These are phyloP conservation scores for Neuroscelio doddi DNA, from an alignment of 2,888 invertebrate species.

Conservation along the genomic window DNA sequence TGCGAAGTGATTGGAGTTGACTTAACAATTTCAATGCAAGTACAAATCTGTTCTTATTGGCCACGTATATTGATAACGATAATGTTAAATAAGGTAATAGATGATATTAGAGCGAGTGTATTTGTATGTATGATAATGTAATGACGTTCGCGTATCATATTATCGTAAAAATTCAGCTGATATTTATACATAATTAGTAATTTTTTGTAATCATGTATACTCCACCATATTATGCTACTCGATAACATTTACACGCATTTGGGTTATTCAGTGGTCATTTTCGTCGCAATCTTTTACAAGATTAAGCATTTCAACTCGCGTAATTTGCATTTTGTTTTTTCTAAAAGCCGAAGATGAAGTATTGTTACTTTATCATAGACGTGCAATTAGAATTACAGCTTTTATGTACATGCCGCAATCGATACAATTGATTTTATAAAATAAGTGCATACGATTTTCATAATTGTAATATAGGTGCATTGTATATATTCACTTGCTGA, in stretches of 20 bases:
- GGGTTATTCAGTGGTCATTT: constrained; percentile 33
- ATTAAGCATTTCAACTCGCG: constrained; percentile 36
- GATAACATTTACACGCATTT: constrained; percentile 36
- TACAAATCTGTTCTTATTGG: constrained; percentile 73
- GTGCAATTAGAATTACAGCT: constrained; percentile 17
- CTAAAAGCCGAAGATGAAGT: constrained; percentile 25
- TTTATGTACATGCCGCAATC: constrained; percentile 10
- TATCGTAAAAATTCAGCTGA: constrained; percentile 54
- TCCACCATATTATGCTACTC: constrained; percentile 25
- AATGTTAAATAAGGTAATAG: constrained; percentile 66
- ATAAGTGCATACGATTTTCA: constrained; percentile 18
- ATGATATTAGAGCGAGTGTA: constrained; percentile 67
- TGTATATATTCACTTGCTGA: constrained; percentile 36
- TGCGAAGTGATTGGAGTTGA: constrained; percentile 72
- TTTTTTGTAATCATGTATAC: constrained; percentile 47
- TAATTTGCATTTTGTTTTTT: constrained; percentile 34
- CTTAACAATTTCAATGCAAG: constrained; percentile 72
- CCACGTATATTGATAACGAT: constrained; percentile 70
- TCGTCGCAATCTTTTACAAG: constrained; percentile 18
- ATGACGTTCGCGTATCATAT: constrained; percentile 60
- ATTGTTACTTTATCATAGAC: constrained; percentile 25
- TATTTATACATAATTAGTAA: constrained; percentile 53
- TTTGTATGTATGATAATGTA: constrained; percentile 66
- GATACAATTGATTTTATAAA: constrained; percentile 22
- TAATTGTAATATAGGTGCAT: constrained; percentile 33